Percentiles rank a stretch among this genome's conserved stretches.
Conservation (phyloP, 2,888 invertebrate species). For the Silvanus unidentatus region DNA sequence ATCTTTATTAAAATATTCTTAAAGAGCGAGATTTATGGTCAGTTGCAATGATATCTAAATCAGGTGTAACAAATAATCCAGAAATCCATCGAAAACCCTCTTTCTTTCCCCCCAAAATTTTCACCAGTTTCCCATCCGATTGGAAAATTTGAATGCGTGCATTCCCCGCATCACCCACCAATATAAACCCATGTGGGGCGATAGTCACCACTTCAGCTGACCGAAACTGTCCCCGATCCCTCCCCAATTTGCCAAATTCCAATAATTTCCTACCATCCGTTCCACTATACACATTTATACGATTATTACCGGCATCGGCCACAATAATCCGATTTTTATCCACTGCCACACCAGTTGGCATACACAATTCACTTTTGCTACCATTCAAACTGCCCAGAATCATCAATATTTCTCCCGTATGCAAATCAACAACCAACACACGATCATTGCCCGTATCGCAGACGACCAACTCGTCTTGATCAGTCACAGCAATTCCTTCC, state of each 20-base stretch:
- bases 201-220: constrained; percentile 68
- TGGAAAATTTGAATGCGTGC: constrained; percentile 66
- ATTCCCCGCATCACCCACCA: constrained; percentile 76
- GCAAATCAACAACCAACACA: constrained; percentile 53
- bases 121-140: constrained; percentile 61
- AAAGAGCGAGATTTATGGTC: constrained; percentile 54
- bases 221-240: constrained; percentile 63
- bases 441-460: constrained; percentile 77
- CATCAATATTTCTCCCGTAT: constrained; percentile 56
- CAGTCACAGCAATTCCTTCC: constrained; percentile 61
- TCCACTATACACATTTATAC: constrained; percentile 50
- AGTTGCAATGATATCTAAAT: constrained; percentile 57
- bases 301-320: constrained; percentile 67
- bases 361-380: constrained; percentile 51
- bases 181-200: constrained; percentile 66
- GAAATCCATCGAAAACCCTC: constrained; percentile 63
- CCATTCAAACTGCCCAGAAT: constrained; percentile 53
- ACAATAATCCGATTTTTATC: constrained; percentile 51
- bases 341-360: constrained; percentile 66
- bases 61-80: constrained; percentile 56
- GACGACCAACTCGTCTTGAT: constrained; percentile 55
- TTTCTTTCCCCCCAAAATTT: constrained; percentile 54
- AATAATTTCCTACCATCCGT: constrained; percentile 52
- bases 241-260: constrained; percentile 63
- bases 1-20: constrained; percentile 40